Evolutionary conservation across 2,113 vertebrate species (phyloP).

Genomic region (Oceanodroma tethys): DNA sequence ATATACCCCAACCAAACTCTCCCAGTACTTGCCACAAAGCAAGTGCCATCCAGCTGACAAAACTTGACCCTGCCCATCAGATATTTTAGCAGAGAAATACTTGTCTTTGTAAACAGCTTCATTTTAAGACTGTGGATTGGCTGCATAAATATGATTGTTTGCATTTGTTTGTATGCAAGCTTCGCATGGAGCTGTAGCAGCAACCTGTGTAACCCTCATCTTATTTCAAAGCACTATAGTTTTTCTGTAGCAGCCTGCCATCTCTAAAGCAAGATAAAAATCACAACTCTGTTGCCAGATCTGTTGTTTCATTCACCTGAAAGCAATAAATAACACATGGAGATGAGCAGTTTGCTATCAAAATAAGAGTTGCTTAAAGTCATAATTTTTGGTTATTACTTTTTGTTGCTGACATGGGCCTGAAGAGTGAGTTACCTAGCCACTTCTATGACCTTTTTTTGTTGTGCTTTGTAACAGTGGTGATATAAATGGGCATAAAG

Average conservation of each 20-base stretch:
- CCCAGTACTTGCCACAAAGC: not conserved
- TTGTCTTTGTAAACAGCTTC: not conserved
- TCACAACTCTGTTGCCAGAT: not conserved
- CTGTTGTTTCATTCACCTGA: rapidly evolving
- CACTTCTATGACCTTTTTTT: not conserved
- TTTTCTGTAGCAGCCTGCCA: not conserved
- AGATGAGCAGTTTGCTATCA: not conserved
- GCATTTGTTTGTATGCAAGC: not conserved
- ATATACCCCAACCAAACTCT: not conserved
- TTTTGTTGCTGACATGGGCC: not conserved
- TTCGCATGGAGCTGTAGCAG: not conserved
- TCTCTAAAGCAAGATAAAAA: not conserved
- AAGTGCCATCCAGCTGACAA: not conserved
- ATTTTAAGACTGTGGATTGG: not conserved
- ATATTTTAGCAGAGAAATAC: not conserved
- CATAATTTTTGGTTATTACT: not conserved
- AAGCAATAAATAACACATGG: not conserved
- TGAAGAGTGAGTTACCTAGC: not conserved
- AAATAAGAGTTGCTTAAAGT: not conserved
- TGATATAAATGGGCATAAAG: not conserved
- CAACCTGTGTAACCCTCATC: not conserved
- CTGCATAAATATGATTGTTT: not conserved
- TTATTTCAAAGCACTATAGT: not conserved
- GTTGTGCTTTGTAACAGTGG: not conserved
- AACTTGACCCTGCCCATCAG: not conserved